Evolutionary conservation across 1,140 invertebrate genomes (phyloP).

Genomic region (Archivesica marissinica): DNA sequence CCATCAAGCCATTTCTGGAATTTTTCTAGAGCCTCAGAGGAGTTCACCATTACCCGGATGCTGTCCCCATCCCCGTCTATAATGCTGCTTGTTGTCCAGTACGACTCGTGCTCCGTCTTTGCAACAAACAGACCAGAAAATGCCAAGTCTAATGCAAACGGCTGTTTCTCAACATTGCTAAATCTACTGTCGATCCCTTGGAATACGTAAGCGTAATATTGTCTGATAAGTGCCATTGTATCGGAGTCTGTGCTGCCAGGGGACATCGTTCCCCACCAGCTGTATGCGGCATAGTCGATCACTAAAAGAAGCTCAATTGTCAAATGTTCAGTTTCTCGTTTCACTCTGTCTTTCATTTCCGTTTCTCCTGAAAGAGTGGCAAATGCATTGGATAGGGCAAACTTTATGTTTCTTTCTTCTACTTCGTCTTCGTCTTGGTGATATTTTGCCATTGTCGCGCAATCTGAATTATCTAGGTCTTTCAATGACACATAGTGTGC

Average conservation of each 20-base stretch:
- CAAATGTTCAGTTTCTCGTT: slow-evolving; percentile 10
- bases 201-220: slow-evolving; percentile 46
- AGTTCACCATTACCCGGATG: slow-evolving; percentile 48
- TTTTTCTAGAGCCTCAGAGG: slow-evolving; percentile 56
- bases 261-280: slow-evolving; percentile 27
- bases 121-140: slow-evolving; percentile 49
- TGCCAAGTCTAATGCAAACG: slow-evolving; percentile 22
- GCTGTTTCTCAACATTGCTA: slow-evolving; percentile 13
- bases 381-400: neutral
- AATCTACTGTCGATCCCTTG: slow-evolving; percentile 43
- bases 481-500: neutral
- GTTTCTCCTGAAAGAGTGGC: neutral
- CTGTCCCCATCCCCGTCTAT: slow-evolving; percentile 15
- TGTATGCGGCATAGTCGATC: slow-evolving; percentile 49
- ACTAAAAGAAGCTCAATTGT: slow-evolving; percentile 57
- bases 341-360: slow-evolving; percentile 21
- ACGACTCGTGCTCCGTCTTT: slow-evolving; percentile 38
- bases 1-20: slow-evolving; percentile 57
- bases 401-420: neutral
- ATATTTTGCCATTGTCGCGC: neutral
- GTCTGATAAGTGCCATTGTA: neutral
- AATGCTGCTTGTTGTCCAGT: slow-evolving; percentile 41
- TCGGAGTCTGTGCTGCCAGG: neutral
- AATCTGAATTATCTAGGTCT: neutral
- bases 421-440: neutral